Percentiles rank a stretch among this genome's conserved stretches.
These are phyloP conservation scores for Xiphydria camelus DNA, from an alignment of 2,888 invertebrate species.

Conservation along the genomic window DNA sequence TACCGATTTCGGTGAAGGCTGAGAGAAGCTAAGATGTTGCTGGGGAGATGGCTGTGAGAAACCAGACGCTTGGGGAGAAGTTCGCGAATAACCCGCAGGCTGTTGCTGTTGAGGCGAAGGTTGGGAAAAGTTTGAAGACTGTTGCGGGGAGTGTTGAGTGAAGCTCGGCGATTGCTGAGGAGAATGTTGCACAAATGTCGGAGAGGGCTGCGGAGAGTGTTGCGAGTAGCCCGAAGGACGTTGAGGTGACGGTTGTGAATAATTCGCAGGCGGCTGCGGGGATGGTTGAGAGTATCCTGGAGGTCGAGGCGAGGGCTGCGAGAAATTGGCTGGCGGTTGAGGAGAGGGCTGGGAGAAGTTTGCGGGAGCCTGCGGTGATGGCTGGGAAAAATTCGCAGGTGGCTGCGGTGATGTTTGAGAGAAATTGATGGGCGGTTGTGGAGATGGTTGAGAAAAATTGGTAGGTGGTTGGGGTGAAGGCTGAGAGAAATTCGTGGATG, in stretches of 20 bases:
- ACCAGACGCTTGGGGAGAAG: conserved; percentile 31
- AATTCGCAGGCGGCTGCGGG: conserved; percentile 15
- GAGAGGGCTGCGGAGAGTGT: conserved; percentile 22
- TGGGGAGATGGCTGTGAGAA: conserved; percentile 48
- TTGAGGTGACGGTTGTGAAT: conserved; percentile 16
- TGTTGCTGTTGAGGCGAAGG: conserved; percentile 43
- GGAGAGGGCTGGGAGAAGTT: conserved; percentile 9
- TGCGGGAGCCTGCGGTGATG: conserved; percentile 30
- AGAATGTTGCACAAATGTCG: conserved; percentile 2
- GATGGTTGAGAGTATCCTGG: conserved; percentile 11
- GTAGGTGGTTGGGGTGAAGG: conserved; percentile 59
- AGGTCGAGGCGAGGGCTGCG: conserved; percentile 35
- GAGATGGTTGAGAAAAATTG: conserved; percentile 24
- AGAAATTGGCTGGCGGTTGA: conserved; percentile 29
- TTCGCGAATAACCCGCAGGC: conserved; percentile 33
- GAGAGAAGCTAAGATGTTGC: conserved; percentile 52
- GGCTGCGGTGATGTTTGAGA: conserved; percentile 35
- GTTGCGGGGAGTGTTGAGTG: conserved; percentile 36
- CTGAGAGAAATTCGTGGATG: conserved; percentile 60
- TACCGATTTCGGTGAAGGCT: conserved; percentile 41
- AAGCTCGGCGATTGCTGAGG: conserved; percentile 23
- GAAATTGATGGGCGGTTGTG: conserved; percentile 56
- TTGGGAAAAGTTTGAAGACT: conserved; percentile 36
- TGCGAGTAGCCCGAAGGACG: conserved; percentile 21
- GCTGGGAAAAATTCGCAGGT: conserved; percentile 37